Conservation (phyloP, 1,140 invertebrate species). For the Chymomyza costata region DNA sequence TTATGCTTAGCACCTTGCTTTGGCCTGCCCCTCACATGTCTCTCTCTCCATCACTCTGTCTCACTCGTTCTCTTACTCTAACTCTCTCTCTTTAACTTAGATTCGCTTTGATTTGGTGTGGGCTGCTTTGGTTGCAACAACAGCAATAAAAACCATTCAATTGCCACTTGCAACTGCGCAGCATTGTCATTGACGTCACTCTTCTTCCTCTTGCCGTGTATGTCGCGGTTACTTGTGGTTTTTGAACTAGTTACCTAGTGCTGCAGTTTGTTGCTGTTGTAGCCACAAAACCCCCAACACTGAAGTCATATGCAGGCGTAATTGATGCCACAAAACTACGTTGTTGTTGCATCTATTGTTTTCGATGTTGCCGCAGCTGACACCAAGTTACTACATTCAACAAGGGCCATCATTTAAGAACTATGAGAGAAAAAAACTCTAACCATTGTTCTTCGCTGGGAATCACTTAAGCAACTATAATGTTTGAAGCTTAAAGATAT, state of each 20-base stretch:
- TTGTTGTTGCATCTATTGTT: constrained; percentile 14
- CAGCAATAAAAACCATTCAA: constrained; percentile 13
- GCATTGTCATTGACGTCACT: neutral
- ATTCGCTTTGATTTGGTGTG: no score
- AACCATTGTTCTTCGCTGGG: no score
- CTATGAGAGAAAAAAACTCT: no score
- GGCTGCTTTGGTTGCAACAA: neutral
- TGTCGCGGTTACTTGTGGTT: constrained; percentile 29
- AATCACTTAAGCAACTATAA: no score
- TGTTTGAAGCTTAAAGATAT: no score
- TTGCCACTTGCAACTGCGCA: constrained; percentile 32
- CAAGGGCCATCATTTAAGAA: no score
- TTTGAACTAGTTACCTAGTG: constrained; percentile 46
- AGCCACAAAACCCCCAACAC: no score
- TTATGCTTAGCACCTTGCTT: constrained; percentile 62
- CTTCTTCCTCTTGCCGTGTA: constrained; percentile 1
- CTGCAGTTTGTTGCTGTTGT: constrained; percentile 5
- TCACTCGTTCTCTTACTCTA: neutral
- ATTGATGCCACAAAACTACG: constrained; percentile 41
- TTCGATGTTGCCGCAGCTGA: constrained; percentile 18
- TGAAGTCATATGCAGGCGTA: constrained; percentile 16
- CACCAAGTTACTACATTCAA: constrained; percentile 37
- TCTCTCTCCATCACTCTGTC: neutral
- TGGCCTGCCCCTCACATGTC: constrained; percentile 31
- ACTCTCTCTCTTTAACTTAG: no score